phyloP scores from a whole-genome alignment of 2,888 invertebrate species.

The Acanthosepion pharaonis region DNA sequence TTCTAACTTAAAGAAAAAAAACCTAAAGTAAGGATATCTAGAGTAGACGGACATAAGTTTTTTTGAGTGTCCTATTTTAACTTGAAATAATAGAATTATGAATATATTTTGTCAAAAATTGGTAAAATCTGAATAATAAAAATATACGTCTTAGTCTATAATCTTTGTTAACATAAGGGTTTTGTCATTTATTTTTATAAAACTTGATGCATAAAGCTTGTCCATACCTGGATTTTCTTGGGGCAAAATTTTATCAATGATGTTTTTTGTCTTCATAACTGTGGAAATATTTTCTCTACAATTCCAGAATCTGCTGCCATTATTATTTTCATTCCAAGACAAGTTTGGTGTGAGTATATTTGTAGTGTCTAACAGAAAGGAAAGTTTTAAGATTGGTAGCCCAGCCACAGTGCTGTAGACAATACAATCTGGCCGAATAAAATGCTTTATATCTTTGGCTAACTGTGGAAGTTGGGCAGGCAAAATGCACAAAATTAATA shows the following conservation, averaged over 20 bases:
- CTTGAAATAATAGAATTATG: too few relatives aligned
- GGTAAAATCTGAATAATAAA: too few relatives aligned
- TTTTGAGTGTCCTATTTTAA: too few relatives aligned
- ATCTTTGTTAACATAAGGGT: too few relatives aligned
- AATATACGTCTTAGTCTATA: too few relatives aligned
- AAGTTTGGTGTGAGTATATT: neutral
- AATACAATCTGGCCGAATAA: neutral
- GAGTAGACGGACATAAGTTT: too few relatives aligned
- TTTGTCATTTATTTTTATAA: too few relatives aligned
- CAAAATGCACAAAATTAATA: neutral
- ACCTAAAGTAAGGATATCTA: too few relatives aligned
- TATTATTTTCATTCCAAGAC: neutral
- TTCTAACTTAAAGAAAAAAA: too few relatives aligned
- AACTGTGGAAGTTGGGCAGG: neutral
- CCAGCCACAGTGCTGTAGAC: constrained; percentile 6
- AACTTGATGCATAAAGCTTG: neutral
- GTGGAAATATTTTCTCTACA: neutral
- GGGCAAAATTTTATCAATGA: neutral
- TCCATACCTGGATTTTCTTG: neutral
- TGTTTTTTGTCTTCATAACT: neutral
- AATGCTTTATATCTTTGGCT: neutral
- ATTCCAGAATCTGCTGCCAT: neutral
- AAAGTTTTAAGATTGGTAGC: neutral
- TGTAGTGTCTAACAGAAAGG: neutral
- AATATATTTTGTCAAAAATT: too few relatives aligned